Base-by-base conservation (phyloP, 2,113 vertebrate genomes). In the Caretta caretta region DNA sequence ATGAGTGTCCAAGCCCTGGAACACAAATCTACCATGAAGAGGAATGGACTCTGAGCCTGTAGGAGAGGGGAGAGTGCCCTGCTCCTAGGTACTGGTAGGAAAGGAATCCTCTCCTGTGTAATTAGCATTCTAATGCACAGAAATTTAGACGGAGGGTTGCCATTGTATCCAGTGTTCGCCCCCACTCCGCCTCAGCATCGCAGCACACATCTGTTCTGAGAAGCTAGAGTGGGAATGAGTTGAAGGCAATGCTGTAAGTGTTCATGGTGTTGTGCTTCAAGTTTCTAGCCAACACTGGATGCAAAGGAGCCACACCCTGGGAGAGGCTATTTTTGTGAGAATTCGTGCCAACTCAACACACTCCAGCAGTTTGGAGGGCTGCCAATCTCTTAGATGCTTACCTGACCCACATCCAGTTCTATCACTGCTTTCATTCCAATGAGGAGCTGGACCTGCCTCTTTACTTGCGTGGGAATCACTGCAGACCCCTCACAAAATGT, bases 121-220 rank as follows among this genome's bases (percentile, higher is more conserved):
- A 6, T n/a, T 35, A 50, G 49, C 9, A 1, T 46, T 25, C 56
- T 57, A 72, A 72, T 19, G 9, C n/a, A 38, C n/a, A n/a, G n/a
- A n/a, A 19, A 72, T 38, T n/a, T 72, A 20, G n/a, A 38, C 31
- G 12, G 62, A 92, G 12, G 53, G 38, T 25, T 3, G 80, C 80
- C 62, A 16, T 6, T 3, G n/a, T 10, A 48, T 59, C 11, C 5
- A 0, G 0, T 65, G 78, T n/a, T 54, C 76, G 51, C 46, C 20
- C 46, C 46, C 0, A 0, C 10, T 1, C 1, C 54, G 65, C 82
- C 50, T 46, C 0, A 5, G 14, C 3, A 3, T 27, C 25, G 11
- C 42, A 46, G 5, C 20, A 46, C 72, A 46, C 10, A 6, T 38
- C 20, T 76, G n/a, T 42, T 46, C 42, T 42, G 75, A 76, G 42